phyloP scores from a whole-genome alignment of 1,140 invertebrate genomes.

The Bradysia coprophila region DNA sequence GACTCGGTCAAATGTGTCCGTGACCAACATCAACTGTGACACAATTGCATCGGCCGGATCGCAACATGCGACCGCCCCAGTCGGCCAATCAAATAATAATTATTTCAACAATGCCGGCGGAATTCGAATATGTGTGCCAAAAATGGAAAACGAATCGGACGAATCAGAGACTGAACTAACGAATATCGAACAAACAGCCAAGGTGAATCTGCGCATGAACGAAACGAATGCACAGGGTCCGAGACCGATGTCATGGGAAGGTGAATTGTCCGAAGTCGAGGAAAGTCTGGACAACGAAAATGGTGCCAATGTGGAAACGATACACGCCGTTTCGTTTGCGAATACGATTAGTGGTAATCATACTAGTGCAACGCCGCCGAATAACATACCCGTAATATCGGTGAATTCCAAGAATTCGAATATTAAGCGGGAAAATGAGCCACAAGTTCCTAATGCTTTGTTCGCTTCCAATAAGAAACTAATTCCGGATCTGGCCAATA shows the following conservation, averaged over 20 bases:
- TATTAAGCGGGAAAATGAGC: neutral
- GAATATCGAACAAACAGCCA: slow-evolving; percentile 19
- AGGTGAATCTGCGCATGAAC: slow-evolving; percentile 2
- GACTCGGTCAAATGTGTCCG: slow-evolving; percentile 19
- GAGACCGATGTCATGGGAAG: slow-evolving; percentile 81
- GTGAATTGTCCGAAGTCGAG: slow-evolving; percentile 61
- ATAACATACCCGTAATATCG: neutral
- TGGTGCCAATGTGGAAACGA: neutral
- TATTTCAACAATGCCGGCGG: neutral
- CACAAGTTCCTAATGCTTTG: neutral
- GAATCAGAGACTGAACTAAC: slow-evolving; percentile 18
- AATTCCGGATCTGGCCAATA: slow-evolving; percentile 19
- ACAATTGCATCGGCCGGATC: neutral
- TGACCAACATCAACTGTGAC: slow-evolving; percentile 21
- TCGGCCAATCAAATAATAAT: neutral
- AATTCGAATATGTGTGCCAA: slow-evolving; percentile 16
- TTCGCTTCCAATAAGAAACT: slow-evolving; percentile 8
- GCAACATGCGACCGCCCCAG: slow-evolving; percentile 4
- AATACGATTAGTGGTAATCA: neutral
- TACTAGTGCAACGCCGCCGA: neutral
- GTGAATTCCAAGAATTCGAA: neutral
- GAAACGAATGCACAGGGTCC: slow-evolving; percentile 18
- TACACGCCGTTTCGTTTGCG: neutral
- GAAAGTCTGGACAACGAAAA: slow-evolving; percentile 16
- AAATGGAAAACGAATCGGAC: slow-evolving; percentile 14